Percentiles rank a stretch among this genome's conserved stretches.
These are phyloP conservation scores for Polypterus bichir DNA, from an alignment of 2,113 vertebrate species.

Conservation along the genomic window DNA sequence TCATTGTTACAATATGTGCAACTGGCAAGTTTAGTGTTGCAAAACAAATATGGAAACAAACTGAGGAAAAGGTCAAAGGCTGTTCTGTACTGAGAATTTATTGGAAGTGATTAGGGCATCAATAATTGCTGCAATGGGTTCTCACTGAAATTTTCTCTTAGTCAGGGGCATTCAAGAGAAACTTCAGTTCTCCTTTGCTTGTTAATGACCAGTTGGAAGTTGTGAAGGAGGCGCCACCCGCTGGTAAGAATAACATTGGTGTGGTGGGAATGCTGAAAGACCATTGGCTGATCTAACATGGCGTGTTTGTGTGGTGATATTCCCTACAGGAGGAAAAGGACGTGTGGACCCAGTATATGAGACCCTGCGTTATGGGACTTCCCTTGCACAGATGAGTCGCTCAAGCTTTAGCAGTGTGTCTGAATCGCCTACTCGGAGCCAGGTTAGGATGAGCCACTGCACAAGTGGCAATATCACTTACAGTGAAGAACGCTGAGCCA, in stretches of 20 bases:
- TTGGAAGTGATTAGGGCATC: too few relatives aligned
- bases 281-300: too few relatives aligned
- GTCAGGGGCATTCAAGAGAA: conserved; percentile 74
- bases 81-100: too few relatives aligned
- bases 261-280: too few relatives aligned
- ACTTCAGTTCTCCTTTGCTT: conserved; percentile 78
- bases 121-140: not conserved
- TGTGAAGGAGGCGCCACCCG: conserved; percentile 54
- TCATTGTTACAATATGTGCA: too few relatives aligned
- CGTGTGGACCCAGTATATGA: conserved; percentile 75
- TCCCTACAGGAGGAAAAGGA: conserved; percentile 27
- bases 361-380: conserved; percentile 73
- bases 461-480: too few relatives aligned
- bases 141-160: conserved; percentile 25
- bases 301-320: not conserved
- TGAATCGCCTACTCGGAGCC: conserved; percentile 70
- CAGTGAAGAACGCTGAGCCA: not conserved
- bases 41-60: too few relatives aligned
- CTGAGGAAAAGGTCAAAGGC: too few relatives aligned
- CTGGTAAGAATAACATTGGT: conserved; percentile 27
- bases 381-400: conserved; percentile 70
- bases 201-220: conserved; percentile 57
- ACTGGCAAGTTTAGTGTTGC: too few relatives aligned
- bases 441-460: conserved; percentile 46
- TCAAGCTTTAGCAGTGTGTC: conserved; percentile 78